Evolutionary conservation across 1,140 invertebrate species (phyloP).

Genomic region (Pararge aegeria): DNA sequence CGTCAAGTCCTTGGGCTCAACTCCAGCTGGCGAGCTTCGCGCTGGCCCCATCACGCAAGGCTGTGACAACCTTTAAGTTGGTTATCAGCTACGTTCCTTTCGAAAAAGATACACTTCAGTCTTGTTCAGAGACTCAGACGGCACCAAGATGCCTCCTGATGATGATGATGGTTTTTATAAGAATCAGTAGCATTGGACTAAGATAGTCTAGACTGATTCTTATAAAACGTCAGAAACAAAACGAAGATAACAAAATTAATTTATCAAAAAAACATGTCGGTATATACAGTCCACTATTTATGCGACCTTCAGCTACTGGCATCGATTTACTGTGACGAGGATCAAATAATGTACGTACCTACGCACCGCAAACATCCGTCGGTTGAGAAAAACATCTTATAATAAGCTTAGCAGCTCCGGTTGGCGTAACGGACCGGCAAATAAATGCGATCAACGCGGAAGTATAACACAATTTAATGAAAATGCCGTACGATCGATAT

Average conservation of each 20-base stretch:
- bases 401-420: conserved; percentile 26
- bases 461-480: conserved; percentile 26
- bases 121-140: too few species aligned
- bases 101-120: too few species aligned
- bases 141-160: too few species aligned
- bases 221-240: too few species aligned
- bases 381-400: conserved; percentile 29
- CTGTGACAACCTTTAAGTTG: too few species aligned
- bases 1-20: too few species aligned
- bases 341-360: conserved; percentile 20
- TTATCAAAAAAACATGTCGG: neutral
- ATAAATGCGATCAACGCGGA: conserved; percentile 19
- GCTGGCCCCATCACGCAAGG: too few species aligned
- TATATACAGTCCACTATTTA: conserved; percentile 7
- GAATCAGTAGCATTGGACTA: too few species aligned
- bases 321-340: conserved; percentile 17
- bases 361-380: conserved; percentile 25
- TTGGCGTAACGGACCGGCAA: conserved; percentile 23
- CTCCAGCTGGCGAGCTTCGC: too few species aligned
- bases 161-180: too few species aligned
- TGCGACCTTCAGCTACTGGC: conserved; percentile 19
- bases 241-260: neutral
- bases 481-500: conserved; percentile 10
- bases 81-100: too few species aligned
- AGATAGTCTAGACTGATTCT: too few species aligned